Evolutionary conservation across 53 echinoderm and acorn worm genomes (phyloP).

Genomic region (Hippasteria phrygiana): DNA sequence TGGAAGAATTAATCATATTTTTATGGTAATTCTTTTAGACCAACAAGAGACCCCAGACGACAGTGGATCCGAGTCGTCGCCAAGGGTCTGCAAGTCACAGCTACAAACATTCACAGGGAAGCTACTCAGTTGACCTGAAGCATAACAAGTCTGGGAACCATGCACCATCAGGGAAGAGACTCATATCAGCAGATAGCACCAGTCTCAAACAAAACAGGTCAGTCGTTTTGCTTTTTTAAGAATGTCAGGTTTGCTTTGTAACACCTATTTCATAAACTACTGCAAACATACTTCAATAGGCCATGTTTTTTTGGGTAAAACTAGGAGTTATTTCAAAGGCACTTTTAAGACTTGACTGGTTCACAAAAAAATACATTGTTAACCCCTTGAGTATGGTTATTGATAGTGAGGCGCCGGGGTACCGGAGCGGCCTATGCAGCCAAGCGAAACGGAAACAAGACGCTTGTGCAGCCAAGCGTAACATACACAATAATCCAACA

Average conservation of each 20-base stretch:
- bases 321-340: too few species aligned
- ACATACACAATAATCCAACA: too few species aligned
- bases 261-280: not conserved
- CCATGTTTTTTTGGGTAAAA: too few species aligned
- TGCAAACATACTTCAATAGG: not conserved
- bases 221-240: not conserved
- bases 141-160: conserved; percentile 33
- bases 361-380: too few species aligned
- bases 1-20: not conserved
- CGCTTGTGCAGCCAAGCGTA: too few species aligned
- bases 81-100: conserved; percentile 1
- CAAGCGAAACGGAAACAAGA: too few species aligned
- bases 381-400: too few species aligned
- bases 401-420: too few species aligned
- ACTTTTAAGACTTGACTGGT: too few species aligned
- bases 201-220: conserved; percentile 56
- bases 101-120: not conserved
- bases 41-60: conserved; percentile 39
- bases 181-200: conserved; percentile 64
- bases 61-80: conserved; percentile 8
- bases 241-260: not conserved
- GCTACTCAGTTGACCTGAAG: not conserved
- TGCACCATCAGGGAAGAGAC: conserved; percentile 49
- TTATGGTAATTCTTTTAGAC: not conserved
- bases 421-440: too few species aligned